A percentile compares a stretch with the other conserved stretches of the same genome.
These are phyloP conservation scores for Phenganax marumi DNA, from an alignment of 92 coral and sea anemone species.

Conservation along the genomic window DNA sequence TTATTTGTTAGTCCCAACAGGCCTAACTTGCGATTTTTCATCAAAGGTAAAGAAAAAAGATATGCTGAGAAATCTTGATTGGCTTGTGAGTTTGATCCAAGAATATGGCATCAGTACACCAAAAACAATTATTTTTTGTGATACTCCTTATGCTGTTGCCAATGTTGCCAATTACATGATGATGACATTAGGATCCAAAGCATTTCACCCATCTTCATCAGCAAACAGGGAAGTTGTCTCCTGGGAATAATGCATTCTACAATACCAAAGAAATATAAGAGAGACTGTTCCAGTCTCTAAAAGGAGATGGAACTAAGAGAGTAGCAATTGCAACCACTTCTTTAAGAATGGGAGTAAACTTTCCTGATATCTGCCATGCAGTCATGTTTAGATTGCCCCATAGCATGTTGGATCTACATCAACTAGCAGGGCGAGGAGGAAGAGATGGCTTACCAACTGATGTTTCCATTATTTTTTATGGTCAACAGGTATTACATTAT, in stretches of 20 bases:
- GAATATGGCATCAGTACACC: conserved; percentile 10
- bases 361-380: conserved; percentile 15
- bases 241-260: conserved; percentile 31
- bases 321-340: conserved; percentile 26
- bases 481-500: conserved; percentile 18
- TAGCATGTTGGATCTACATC: conserved; percentile 24
- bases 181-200: conserved; percentile 21
- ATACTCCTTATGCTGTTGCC: conserved; percentile 14
- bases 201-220: conserved; percentile 14
- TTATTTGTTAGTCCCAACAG: conserved; percentile 42
- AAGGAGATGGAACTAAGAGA: conserved; percentile 18
- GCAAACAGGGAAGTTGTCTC: conserved; percentile 5
- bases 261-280: conserved; percentile 14
- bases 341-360: conserved; percentile 43
- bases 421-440: conserved; percentile 29
- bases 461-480: conserved; percentile 1
- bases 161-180: conserved; percentile 22
- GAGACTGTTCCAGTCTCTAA: neutral
- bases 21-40: conserved; percentile 22
- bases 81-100: conserved; percentile 31
- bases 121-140: conserved; percentile 48
- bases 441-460: conserved; percentile 17
- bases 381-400: conserved; percentile 22
- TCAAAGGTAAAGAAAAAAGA: conserved; percentile 33
- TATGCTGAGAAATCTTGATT: conserved; percentile 18